Percentiles rank a stretch among this genome's conserved stretches.
phyloP scores from a whole-genome alignment of 2,888 invertebrate species.

The Conops quadrifasciatus region DNA sequence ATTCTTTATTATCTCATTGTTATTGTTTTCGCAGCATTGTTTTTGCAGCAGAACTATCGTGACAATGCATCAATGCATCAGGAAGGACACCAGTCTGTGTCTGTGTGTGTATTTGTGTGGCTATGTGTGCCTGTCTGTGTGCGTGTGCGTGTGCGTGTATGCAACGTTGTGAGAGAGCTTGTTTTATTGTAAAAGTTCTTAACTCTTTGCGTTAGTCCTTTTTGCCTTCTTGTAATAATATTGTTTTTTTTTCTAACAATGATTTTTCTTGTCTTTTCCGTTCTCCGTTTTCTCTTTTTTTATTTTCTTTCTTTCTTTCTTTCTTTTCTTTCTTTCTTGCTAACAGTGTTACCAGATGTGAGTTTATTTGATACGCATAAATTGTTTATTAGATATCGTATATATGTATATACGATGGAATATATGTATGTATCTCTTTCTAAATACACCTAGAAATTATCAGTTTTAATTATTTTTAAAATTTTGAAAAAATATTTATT shows the following conservation, averaged over 20 bases:
- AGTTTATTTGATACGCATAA: no score
- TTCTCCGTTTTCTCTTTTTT: neutral
- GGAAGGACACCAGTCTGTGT: no score
- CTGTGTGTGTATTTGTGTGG: neutral
- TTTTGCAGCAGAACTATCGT: no score
- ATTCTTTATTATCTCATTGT: neutral
- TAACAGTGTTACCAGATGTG: slow-evolving; percentile 4
- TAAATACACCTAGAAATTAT: no score
- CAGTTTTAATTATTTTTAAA: no score
- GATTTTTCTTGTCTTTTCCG: neutral
- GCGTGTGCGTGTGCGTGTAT: neutral
- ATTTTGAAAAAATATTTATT: no score
- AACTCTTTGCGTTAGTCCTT: no score
- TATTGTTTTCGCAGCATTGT: neutral
- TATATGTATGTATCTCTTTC: no score
- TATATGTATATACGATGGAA: no score
- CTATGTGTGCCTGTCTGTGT: neutral
- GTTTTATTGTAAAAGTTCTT: neutral
- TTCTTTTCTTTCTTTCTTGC: neutral
- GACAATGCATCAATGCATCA: neutral
- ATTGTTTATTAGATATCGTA: no score
- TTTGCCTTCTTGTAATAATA: no score
- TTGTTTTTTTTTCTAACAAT: neutral
- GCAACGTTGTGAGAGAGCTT: neutral
- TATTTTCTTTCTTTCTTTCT: neutral